Evolutionary conservation across 2,797 vertebrate genomes (phyloP), one percentile per base, ranked within the genome.

Genomic region (Leucoraja ocellata): DNA sequence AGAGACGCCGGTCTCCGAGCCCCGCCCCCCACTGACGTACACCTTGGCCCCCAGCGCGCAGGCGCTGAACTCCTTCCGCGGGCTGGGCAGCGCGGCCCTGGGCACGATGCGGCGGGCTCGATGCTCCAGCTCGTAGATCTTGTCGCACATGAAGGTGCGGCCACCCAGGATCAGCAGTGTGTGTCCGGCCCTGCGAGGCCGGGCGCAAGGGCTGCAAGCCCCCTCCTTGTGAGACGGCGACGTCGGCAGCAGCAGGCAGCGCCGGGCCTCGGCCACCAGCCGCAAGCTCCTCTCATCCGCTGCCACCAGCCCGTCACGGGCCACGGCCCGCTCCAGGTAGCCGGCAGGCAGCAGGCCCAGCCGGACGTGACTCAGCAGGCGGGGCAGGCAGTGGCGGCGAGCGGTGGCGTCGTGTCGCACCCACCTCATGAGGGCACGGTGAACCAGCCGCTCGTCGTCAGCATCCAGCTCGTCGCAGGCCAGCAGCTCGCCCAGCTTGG

Each of bases 131-230:
- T 98, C 98, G 95, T 99, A 99, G 94, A 99, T 98, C 95, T 99
- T 99, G 95, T 99, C 98, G 11, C 98, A 99, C 98, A 99, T 98
- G 95, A 99, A 99, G 10, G 98, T 99, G 95, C 98, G 98, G 25
- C 98, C 98, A 0, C 98, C 98, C 93, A 99, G 95, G 94, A 99
- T 98, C 39, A 99, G 97, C 94, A 99, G 96, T 0, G 98, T 98
- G 94, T 99, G 98, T 18, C 98, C 98, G 0, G 98, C 97, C 95
- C 98, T 98, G 92, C 98, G 97, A 0, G 98, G 98, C 93, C 98
- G 97, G 80, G 98, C 98, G 9, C 97, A 98, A 0, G 97, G 97
- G 95, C 98, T 98, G 25, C 97, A 98, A 94, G 98, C 98, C 23
- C 0, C 3, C 54, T 98, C 97, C 0, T 98, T 98, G 0, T 98